phyloP scores from a whole-genome alignment of 2,113 vertebrate species.

The Sebastes schlegelii region DNA sequence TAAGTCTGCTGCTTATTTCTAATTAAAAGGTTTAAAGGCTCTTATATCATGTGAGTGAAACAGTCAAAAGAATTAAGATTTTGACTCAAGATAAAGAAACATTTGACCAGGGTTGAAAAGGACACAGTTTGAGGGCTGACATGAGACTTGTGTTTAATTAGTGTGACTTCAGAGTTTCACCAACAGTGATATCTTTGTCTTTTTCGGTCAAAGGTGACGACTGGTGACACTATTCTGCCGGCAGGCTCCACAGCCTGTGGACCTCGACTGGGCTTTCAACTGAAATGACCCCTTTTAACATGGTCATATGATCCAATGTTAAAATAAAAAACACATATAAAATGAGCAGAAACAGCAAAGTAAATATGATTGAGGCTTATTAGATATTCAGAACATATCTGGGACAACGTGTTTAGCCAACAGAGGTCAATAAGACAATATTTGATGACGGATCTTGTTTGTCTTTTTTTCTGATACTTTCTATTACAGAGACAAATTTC shows the following conservation, averaged over 20 bases:
- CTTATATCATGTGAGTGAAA: neutral
- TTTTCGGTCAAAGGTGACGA: neutral
- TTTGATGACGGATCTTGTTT: neutral
- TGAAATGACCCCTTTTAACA: neutral
- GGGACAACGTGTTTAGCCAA: neutral
- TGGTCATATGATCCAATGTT: neutral
- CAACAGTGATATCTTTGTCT: slow-evolving; percentile 12
- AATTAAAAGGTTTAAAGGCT: neutral
- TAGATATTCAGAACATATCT: neutral
- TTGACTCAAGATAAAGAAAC: neutral
- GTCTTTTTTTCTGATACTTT: neutral
- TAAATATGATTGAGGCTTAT: neutral
- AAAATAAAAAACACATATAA: neutral
- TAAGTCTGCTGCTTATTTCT: neutral
- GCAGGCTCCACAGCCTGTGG: neutral
- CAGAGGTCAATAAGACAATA: no score
- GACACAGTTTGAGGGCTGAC: neutral
- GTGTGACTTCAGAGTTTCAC: neutral
- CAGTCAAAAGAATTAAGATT: neutral
- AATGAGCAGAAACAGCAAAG: neutral
- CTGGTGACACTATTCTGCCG: neutral
- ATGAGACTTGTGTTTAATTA: neutral
- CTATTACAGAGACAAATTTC: neutral
- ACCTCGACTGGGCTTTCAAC: neutral
- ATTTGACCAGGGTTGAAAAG: neutral